Evolutionary conservation across 2,113 vertebrate genomes (phyloP).

Genomic region (Myotis yumanensis): DNA sequence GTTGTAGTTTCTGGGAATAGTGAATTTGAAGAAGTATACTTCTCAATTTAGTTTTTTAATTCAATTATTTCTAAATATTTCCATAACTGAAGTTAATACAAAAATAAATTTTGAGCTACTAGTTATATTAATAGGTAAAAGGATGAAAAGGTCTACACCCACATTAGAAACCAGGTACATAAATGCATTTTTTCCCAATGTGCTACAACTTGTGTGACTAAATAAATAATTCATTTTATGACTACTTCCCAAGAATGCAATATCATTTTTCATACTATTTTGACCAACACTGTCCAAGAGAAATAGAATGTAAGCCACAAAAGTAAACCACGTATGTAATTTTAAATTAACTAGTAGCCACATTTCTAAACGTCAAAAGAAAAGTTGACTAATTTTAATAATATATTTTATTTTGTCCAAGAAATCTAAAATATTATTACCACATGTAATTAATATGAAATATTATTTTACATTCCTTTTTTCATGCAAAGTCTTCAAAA

Average conservation of each 20-base stretch:
- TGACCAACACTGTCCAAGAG: neutral
- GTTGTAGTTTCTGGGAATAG: neutral
- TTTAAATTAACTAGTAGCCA: neutral
- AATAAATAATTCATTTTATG: slow-evolving; percentile 32
- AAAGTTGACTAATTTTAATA: neutral
- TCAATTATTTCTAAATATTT: slow-evolving; percentile 34
- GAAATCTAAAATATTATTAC: neutral
- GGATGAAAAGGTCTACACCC: neutral
- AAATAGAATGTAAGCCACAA: neutral
- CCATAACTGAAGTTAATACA: slow-evolving; percentile 6
- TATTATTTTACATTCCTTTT: neutral
- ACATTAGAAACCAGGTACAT: neutral
- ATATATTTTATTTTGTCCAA: neutral
- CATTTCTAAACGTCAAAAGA: neutral
- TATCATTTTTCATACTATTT: neutral
- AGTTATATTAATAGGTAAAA: slow-evolving; percentile 52
- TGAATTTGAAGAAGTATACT: neutral
- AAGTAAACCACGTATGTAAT: neutral
- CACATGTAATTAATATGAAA: slow-evolving; percentile 9
- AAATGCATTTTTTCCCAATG: neutral
- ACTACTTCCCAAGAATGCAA: slow-evolving; percentile 13
- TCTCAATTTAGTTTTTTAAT: neutral
- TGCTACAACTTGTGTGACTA: slow-evolving; percentile 39
- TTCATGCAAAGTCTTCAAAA: slow-evolving; percentile 27
- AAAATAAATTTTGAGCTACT: neutral